A percentile compares a stretch with the other conserved stretches of the same genome.
phyloP scores from a whole-genome alignment of 2,113 vertebrate species.

The Neogobius melanostomus region DNA sequence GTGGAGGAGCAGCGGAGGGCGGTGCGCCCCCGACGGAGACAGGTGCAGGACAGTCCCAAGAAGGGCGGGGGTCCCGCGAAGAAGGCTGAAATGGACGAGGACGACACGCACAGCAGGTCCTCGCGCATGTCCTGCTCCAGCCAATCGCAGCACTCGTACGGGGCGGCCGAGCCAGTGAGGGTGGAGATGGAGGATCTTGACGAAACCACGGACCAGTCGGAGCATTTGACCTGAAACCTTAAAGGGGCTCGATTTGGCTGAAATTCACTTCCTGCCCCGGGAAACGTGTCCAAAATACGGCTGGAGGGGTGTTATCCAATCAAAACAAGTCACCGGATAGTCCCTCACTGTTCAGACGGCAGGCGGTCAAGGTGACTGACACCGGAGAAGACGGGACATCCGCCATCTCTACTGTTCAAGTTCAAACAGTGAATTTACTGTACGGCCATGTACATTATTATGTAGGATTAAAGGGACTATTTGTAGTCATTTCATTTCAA shows the following conservation, averaged over 20 bases:
- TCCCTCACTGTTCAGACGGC: slow-evolving; percentile 10
- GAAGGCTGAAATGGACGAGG: slow-evolving; percentile 60
- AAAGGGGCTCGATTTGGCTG: slow-evolving; percentile 14
- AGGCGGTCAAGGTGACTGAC: background rate
- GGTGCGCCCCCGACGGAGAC: slow-evolving; percentile 23
- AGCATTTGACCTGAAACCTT: slow-evolving; percentile 70
- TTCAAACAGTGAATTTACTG: slow-evolving; percentile 8
- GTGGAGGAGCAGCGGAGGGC: slow-evolving; percentile 65
- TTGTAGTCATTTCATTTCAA: background rate
- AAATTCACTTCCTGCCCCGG: slow-evolving; percentile 32
- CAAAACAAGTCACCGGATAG: slow-evolving; percentile 13
- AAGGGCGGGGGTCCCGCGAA: slow-evolving; percentile 39
- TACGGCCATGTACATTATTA: background rate
- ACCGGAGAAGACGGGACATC: slow-evolving; percentile 11
- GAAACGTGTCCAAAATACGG: slow-evolving; percentile 30
- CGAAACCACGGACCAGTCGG: slow-evolving; percentile 52
- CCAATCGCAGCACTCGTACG: slow-evolving; percentile 73
- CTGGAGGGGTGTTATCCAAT: slow-evolving; percentile 31
- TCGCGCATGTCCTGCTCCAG: slow-evolving; percentile 75
- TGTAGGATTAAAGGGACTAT: slow-evolving; percentile 6
- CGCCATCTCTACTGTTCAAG: slow-evolving; percentile 21
- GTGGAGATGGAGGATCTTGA: slow-evolving; percentile 55
- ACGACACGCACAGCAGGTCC: slow-evolving; percentile 72
- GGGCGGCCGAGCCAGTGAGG: slow-evolving; percentile 52
- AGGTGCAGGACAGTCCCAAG: slow-evolving; percentile 44